Base-by-base conservation (phyloP, 2,888 invertebrate species). In the Eupithecia vulgata region DNA sequence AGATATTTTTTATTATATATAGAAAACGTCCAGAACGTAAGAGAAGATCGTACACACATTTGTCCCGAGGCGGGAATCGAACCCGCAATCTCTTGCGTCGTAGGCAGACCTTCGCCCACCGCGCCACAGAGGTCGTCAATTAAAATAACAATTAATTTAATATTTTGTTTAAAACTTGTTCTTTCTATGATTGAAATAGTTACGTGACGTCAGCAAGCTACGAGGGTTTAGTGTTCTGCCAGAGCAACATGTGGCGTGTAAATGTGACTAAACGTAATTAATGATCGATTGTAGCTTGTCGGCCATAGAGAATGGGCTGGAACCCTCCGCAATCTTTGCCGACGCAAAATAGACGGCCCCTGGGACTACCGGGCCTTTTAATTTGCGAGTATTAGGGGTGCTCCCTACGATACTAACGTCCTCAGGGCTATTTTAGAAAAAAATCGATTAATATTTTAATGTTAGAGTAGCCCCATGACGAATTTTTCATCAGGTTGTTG, bases 201-300 rank as follows among this genome's bases (percentile, higher is more conserved):
- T 68, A 62, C 71, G 73, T 75, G 64, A 72, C 70, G 70, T 74
- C 75, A 79, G 74, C 74, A 74, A 52, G 76, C 76, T 77, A 80
- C 76, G 79, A 77, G 78, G 82, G 83, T 83, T 83, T 84, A 84
- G 81, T 83, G 77, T 79, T 80, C 78, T 79, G 80, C 76, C 81
- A 83, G 74, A 81, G 89, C 86, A 89, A 91, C 94, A 94, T 94
- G 91, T 94, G 94, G 92, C 87, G 89, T 89, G 88, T 91, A 90
- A 92, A 92, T 93, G 92, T 90, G 89, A 91, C 90, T 90, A 90
- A 92, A 92, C 89, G 91, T 92, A 93, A 94, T 94, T 94, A 93
- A 93, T 92, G 92, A 92, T 91, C 90, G 92, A 94, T 93, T 92
- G 91, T 87, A 88, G 85, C 87, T 86, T 86, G 87, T 86, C 87